Evolutionary conservation across 2,888 invertebrate species (phyloP).

Genomic region (Helobdella robusta): DNA sequence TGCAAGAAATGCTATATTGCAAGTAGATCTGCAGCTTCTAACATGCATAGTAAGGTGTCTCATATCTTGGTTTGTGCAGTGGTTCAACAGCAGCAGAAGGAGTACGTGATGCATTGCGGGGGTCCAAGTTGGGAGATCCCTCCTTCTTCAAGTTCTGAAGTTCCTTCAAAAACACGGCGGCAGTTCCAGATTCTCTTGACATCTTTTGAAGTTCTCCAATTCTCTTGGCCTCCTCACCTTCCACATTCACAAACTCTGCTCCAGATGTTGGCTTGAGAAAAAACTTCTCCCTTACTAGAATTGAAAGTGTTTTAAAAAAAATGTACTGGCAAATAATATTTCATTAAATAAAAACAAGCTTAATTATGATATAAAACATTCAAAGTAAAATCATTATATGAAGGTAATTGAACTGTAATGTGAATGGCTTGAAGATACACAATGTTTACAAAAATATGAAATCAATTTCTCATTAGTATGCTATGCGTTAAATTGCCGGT

Average conservation of each 20-base stretch:
- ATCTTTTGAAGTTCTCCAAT: conserved; percentile 84
- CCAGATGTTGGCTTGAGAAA: not conserved
- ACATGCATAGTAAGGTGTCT: conserved; percentile 94
- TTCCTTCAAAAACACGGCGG: conserved; percentile 30
- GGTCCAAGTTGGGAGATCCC: conserved; percentile 56
- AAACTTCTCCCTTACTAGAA: conserved; percentile 21
- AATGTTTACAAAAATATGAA: no score
- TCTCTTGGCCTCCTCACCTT: conserved; percentile 59
- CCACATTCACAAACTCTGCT: conserved; percentile 75
- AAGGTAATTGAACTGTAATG: no score
- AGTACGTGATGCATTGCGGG: conserved; percentile 90
- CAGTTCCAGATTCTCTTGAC: conserved; percentile 46
- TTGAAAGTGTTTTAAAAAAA: not conserved
- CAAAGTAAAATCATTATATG: no score
- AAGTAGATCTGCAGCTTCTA: conserved; percentile 44
- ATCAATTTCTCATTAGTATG: no score
- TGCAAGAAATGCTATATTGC: no score
- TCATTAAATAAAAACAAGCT: no score
- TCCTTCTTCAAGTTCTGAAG: conserved; percentile 22
- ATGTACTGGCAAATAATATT: no score
- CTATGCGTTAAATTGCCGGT: no score
- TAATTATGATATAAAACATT: no score
- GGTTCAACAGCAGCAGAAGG: conserved; percentile 60
- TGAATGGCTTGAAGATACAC: no score
- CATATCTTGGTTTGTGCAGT: conserved; percentile 63